A percentile compares a stretch with the other conserved stretches of the same genome.
phyloP scores from a whole-genome alignment of 2,113 vertebrate genomes.

The Phasianus colchicus region DNA sequence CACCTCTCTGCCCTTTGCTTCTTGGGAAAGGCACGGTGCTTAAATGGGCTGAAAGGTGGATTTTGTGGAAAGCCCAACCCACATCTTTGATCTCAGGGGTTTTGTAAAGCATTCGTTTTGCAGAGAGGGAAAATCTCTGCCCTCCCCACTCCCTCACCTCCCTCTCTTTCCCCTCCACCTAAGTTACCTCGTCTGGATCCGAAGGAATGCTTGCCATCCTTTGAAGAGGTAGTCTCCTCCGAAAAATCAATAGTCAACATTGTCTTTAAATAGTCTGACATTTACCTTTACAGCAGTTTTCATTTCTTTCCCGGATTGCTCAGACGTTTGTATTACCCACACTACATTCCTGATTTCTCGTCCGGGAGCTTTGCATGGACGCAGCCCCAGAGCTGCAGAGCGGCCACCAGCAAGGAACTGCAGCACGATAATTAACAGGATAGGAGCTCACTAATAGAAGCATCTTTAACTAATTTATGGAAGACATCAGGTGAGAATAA shows the following conservation, averaged over 20 bases:
- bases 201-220: conserved; percentile 48
- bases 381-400: neutral
- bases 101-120: conserved; percentile 34
- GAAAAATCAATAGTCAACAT: conserved; percentile 74
- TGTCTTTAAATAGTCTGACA: conserved; percentile 74
- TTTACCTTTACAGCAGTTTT: conserved; percentile 71
- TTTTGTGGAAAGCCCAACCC: conserved; percentile 12
- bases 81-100: conserved; percentile 40
- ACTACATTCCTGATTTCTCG: neutral
- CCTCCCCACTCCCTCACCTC: neutral
- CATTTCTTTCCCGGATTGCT: conserved; percentile 64
- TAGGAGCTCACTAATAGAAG: conserved; percentile 29
- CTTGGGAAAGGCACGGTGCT: neutral
- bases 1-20: neutral
- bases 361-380: neutral
- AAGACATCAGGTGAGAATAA: conserved; percentile 47
- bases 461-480: conserved; percentile 64
- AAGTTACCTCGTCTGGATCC: neutral
- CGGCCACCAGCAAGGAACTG: conserved; percentile 1
- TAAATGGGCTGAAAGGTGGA: conserved; percentile 11
- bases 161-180: neutral
- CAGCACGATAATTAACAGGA: conserved; percentile 35
- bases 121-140: neutral
- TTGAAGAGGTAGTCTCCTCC: conserved; percentile 68
- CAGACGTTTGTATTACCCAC: conserved; percentile 42